Percentiles rank a stretch among this genome's conserved stretches.
Evolutionary conservation across 2,113 vertebrate species (phyloP).

Genomic region (Tachuris rubrigastra): DNA sequence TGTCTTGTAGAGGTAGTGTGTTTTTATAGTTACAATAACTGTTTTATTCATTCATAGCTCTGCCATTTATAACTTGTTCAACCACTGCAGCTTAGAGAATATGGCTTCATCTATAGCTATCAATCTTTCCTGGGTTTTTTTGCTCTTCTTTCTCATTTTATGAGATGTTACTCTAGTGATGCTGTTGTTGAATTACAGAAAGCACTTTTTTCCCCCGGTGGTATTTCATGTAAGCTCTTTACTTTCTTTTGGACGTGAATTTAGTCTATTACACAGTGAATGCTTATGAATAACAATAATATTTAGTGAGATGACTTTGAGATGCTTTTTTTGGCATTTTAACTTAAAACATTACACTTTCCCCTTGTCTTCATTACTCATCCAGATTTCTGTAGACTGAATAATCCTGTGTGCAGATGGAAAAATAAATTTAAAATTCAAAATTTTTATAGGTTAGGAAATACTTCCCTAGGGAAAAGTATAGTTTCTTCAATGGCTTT

Average conservation of each 20-base stretch:
- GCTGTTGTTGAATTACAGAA: not conserved
- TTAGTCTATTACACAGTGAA: not conserved
- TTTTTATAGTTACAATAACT: slow-evolving; percentile 11
- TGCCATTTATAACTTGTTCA: not conserved
- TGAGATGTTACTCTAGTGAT: not conserved
- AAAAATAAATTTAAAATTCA: not conserved
- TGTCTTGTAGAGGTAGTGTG: not conserved
- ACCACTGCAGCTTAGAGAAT: not conserved
- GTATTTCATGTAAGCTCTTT: not conserved
- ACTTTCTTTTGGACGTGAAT: accelerated
- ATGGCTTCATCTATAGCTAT: not conserved
- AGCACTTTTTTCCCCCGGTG: not conserved
- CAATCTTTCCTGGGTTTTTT: not conserved
- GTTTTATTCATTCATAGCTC: not conserved
- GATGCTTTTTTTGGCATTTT: not conserved
- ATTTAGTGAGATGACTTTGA: not conserved
- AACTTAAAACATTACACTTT: not conserved
- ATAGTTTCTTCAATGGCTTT: not conserved
- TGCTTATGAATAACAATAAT: not conserved
- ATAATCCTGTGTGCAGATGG: not conserved
- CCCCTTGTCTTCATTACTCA: not conserved
- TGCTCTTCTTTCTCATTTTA: not conserved
- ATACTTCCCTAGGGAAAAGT: not conserved
- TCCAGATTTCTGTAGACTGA: not conserved
- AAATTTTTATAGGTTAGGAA: not conserved